A percentile compares a stretch with the other conserved stretches of the same genome.
Conservation (phyloP, 2,113 vertebrate genomes). For the Catharus bicknelli region DNA sequence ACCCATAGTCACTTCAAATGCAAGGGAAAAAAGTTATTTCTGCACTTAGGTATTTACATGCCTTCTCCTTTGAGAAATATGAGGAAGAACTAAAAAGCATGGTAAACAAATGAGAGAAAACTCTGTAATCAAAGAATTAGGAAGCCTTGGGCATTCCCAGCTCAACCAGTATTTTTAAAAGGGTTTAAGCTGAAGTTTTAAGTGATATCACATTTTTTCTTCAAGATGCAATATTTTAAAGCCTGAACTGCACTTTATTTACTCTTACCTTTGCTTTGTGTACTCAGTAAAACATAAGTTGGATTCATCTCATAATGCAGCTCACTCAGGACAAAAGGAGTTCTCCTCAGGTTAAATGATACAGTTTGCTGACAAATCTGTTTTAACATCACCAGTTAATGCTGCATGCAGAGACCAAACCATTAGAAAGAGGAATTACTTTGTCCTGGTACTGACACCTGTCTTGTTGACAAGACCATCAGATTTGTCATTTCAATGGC, state of each 20-base stretch:
- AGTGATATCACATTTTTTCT: not conserved
- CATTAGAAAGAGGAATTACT: not conserved
- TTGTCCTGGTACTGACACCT: not conserved
- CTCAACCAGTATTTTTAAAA: not conserved
- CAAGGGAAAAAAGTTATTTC: not conserved
- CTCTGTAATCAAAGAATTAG: not conserved
- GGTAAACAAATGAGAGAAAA: slow-evolving; percentile 1
- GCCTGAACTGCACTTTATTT: not conserved
- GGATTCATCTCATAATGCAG: not conserved
- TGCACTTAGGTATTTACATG: not conserved
- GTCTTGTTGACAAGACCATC: not conserved
- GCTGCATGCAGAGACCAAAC: fast-evolving
- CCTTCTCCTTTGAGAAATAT: not conserved
- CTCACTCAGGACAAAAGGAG: not conserved
- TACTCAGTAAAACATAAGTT: not conserved
- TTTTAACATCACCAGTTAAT: not conserved
- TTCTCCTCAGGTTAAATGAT: not conserved
- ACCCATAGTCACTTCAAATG: slow-evolving; percentile 6
- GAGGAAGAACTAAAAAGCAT: not conserved
- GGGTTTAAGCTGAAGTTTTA: not conserved
- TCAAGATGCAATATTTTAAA: not conserved
- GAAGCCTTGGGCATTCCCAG: not conserved
- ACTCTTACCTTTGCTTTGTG: not conserved
- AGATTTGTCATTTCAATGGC: not conserved
- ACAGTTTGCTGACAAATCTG: not conserved